Percentiles rank a stretch among this genome's conserved stretches.
These are phyloP conservation scores for Thrips palmi DNA, from an alignment of 1,140 invertebrate genomes.

Conservation along the genomic window DNA sequence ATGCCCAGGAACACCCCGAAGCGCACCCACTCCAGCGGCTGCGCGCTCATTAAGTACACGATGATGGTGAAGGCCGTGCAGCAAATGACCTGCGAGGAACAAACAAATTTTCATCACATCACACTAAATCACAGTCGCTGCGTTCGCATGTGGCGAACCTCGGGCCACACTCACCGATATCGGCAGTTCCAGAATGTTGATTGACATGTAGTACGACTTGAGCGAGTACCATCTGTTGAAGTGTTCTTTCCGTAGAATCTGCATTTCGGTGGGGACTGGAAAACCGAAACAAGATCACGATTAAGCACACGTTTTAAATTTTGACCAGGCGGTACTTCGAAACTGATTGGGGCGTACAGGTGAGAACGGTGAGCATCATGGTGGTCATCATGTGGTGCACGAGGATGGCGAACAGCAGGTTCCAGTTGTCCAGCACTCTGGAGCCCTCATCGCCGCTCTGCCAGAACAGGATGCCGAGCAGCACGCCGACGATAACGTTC, in stretches of 20 bases:
- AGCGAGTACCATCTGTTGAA: slow-evolving; percentile 94
- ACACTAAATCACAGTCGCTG: background rate
- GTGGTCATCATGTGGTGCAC: slow-evolving; percentile 72
- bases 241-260: slow-evolving; percentile 77
- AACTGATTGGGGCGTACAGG: slow-evolving; percentile 37
- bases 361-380: slow-evolving; percentile 70
- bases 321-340: slow-evolving; percentile 1
- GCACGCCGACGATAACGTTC: slow-evolving; percentile 48
- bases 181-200: slow-evolving; percentile 67
- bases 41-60: slow-evolving; percentile 71
- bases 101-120: background rate
- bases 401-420: slow-evolving; percentile 58
- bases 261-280: slow-evolving; percentile 85
- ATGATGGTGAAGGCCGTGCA: slow-evolving; percentile 62
- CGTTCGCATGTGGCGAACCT: background rate
- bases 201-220: slow-evolving; percentile 76
- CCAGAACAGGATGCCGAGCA: slow-evolving; percentile 52
- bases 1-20: slow-evolving; percentile 70
- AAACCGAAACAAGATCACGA: slow-evolving; percentile 16
- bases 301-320: background rate
- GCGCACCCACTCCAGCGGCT: slow-evolving; percentile 53
- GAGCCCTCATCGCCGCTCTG: slow-evolving; percentile 48
- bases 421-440: slow-evolving; percentile 61
- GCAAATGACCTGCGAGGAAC: slow-evolving; percentile 36
- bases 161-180: slow-evolving; percentile 36